Base-by-base conservation (phyloP, 2,888 invertebrate species). In the Heliothis peltigera region DNA sequence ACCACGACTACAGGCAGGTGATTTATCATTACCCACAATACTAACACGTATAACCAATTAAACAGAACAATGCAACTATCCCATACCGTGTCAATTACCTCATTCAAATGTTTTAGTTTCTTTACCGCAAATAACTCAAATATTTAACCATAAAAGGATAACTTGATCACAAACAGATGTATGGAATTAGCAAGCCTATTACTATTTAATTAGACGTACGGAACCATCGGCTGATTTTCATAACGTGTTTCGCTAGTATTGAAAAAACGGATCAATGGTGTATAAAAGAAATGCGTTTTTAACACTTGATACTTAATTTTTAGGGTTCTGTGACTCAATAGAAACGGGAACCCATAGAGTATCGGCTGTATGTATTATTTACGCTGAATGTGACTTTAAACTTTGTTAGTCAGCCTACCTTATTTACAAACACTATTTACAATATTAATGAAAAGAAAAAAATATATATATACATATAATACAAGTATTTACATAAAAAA, bases 161-260 rank as follows among this genome's bases (percentile, higher is more conserved):
- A 54, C 53, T 59, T 64, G 59, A 57, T 64, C 22, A 54, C n/a
- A 54, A 54, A 58, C 60, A 60, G 71, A 55, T 58, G 61, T 53
- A 48, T 0, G 17, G 43, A 63, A 75, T 70, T 66, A 76, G 43
- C 19, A 25, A 32, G 32, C 28, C 35, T 57, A 64, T 67, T 47
- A 49, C 28, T 2, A 44, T n/a, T 39, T 76, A 73, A 72, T 72
- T 75, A 52, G 53, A 46, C 19, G 17, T 6, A 55, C 22, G 4
- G 39, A 53, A 64, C 18, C 44, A 55, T 61, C 28, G 0, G n/a
- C 22, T 32, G 17, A 69, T 72, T 69, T 53, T 64, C 69, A 69
- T 72, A 60, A 64, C 53, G 43, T 53, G 64, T 42, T 44, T 1
- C 0, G 3, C n/a, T 18, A 22, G 21, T 0, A 0, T 25, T n/a